These are phyloP conservation scores for Melipona beecheii DNA, from an alignment of 2,888 invertebrate genomes.

Conservation along the genomic window DNA sequence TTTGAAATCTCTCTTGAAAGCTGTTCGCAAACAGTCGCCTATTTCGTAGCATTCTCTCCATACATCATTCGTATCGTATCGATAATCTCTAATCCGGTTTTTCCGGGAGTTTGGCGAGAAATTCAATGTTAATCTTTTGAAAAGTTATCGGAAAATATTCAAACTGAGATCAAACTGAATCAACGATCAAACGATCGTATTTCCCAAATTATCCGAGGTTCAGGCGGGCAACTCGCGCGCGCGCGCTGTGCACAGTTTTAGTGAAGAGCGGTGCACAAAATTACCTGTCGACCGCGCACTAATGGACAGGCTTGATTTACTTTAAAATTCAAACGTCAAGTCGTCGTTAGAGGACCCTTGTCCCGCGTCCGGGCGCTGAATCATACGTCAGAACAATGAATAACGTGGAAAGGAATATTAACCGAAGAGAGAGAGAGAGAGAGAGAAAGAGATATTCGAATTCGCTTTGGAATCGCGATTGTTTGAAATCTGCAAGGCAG, in stretches of 20 bases:
- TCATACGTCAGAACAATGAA: slow-evolving; percentile 60
- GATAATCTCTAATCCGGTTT: too few relatives aligned
- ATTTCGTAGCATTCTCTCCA: too few relatives aligned
- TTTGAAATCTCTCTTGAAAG: too few relatives aligned
- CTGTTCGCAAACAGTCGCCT: too few relatives aligned
- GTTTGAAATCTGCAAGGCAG: slow-evolving; percentile 63
- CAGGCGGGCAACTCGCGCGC: neutral
- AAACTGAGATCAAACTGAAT: too few relatives aligned
- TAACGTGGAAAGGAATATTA: slow-evolving; percentile 59
- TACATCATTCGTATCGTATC: too few relatives aligned
- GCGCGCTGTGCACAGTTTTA: neutral
- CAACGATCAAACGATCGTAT: neutral
- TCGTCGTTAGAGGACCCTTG: slow-evolving; percentile 53
- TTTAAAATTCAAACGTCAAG: slow-evolving; percentile 62
- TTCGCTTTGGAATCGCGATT: slow-evolving; percentile 55
- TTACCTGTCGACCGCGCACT: slow-evolving; percentile 40
- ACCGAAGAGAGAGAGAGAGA: slow-evolving; percentile 24
- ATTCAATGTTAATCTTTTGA: too few relatives aligned
- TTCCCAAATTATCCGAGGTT: neutral
- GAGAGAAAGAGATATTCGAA: slow-evolving; percentile 46
- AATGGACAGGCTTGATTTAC: slow-evolving; percentile 48
- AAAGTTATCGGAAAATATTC: too few relatives aligned
- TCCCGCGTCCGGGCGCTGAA: slow-evolving; percentile 32
- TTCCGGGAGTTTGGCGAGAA: too few relatives aligned
- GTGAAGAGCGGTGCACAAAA: slow-evolving; percentile 8